These are phyloP conservation scores for Bedellia somnulentella DNA, from an alignment of 2,888 invertebrate genomes.

Conservation along the genomic window DNA sequence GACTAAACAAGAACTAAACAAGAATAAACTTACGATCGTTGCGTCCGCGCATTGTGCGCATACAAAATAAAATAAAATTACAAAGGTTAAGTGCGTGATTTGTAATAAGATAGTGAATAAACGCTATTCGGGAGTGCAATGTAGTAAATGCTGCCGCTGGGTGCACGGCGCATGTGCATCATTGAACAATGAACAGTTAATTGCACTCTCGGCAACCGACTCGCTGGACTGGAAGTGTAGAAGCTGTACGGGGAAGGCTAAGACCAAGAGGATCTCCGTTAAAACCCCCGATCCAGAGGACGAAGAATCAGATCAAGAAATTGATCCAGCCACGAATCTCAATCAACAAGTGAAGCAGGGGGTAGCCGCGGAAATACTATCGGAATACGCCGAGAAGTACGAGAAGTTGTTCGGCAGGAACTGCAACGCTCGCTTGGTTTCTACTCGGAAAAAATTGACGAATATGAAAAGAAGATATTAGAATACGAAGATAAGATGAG, in stretches of 20 bases:
- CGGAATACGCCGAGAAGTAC: constrained; percentile 7
- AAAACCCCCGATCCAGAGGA: constrained; percentile 11
- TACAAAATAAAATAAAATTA: neutral
- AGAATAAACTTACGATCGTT: no score
- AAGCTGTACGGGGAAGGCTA: constrained; percentile 6
- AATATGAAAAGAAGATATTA: constrained; percentile 6
- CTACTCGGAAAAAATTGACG: constrained; percentile 10
- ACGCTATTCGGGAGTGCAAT: constrained; percentile 10
- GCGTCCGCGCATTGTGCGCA: no score
- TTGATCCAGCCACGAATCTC: neutral
- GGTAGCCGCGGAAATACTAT: constrained; percentile 2
- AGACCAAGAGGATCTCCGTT: constrained; percentile 9
- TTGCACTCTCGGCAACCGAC: constrained; percentile 9
- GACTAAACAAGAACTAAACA: no score
- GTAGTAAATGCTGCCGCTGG: constrained; percentile 11
- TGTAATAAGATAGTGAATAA: constrained; percentile 9
- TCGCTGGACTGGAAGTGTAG: constrained; percentile 12
- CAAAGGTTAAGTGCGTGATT: constrained; percentile 8
- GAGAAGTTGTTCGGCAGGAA: constrained; percentile 6
- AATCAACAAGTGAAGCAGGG: neutral
- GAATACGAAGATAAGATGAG: constrained; percentile 5
- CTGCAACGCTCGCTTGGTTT: constrained; percentile 9
- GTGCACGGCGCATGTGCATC: constrained; percentile 10
- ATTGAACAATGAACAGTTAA: constrained; percentile 10
- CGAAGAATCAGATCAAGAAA: constrained; percentile 14